Evolutionary conservation across 2,113 vertebrate species (phyloP), one percentile per base, ranked within the genome.

Genomic region (Glaucomys volans): DNA sequence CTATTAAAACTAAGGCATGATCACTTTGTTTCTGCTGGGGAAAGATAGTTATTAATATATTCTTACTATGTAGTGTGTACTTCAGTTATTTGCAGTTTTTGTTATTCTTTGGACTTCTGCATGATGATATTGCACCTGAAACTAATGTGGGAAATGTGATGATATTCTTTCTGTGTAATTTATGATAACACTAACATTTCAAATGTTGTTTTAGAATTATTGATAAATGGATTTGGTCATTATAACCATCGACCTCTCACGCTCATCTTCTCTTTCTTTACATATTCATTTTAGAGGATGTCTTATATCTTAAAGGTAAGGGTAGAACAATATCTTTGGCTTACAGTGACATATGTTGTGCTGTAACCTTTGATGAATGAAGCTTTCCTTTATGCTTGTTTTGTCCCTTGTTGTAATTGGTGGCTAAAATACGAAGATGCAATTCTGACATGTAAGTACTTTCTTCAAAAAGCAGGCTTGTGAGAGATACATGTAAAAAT

Each of bases 251-350:
- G 96, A 57, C 97, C 98, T 99, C 99, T 99, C 98, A 99, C 98
- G 97, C 98, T 99, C 98, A 98, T 99, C 98, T 98, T 99, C 98
- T 99, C 98, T 99, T 98, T 99, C 99, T 99, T 99, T 99, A 98
- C 98, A 98, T 99, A 98, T 99, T 99, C 98, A 98, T 99, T 99
- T 98, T 99, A 99, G 99, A 99, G 99, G 99, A 99, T 99, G 99
- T 99, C 99, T 99, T 99, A 99, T 99, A 99, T 99, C 99, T 99
- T 99, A 98, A 99, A 99, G 99, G 99, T 99, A 99, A 99, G 99
- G 99, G 98, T 99, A 99, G 99, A 98, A 97, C 85, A 87, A 97
- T 98, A 95, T 98, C 93, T 97, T 97, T 97, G 92, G 95, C 97
- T 98, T 98, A 95, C 93, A 0, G 94, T 98, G 98, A 97, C 98